Conservation (phyloP, 1,140 invertebrate genomes). For the Formica exsecta region DNA sequence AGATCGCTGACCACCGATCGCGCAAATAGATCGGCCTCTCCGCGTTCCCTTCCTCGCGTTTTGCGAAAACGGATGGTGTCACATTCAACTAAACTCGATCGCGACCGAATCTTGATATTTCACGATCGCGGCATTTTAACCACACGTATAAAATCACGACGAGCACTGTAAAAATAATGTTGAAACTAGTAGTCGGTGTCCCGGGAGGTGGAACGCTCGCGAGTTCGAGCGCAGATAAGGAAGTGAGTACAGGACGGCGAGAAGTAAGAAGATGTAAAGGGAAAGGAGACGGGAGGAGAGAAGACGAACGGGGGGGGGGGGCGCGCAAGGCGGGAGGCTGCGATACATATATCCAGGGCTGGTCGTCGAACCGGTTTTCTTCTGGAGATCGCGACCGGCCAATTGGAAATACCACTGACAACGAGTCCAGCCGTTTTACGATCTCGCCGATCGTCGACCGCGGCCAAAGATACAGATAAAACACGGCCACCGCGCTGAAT, state of each 20-base stretch:
- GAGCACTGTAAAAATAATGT: slow-evolving; percentile 69
- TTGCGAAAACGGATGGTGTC: background rate
- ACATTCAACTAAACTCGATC: background rate
- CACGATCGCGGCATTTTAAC: slow-evolving; percentile 28
- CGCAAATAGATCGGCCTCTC: background rate
- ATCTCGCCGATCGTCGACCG: slow-evolving; percentile 57
- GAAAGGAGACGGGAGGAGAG: slow-evolving; percentile 23
- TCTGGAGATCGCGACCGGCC: slow-evolving; percentile 72
- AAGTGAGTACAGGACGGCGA: background rate
- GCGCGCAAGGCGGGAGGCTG: slow-evolving; percentile 32
- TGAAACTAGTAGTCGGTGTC: slow-evolving; percentile 66
- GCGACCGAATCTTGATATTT: background rate
- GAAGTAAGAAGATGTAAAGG: slow-evolving; percentile 16
- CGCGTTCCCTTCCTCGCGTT: background rate
- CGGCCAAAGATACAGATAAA: slow-evolving; percentile 64
- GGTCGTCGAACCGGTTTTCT: slow-evolving; percentile 76
- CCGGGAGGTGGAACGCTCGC: slow-evolving; percentile 38
- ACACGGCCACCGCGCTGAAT: slow-evolving; percentile 18
- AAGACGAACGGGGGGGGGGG: slow-evolving; percentile 16
- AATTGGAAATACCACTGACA: slow-evolving; percentile 78
- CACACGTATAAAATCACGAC: slow-evolving; percentile 31
- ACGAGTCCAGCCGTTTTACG: slow-evolving; percentile 72
- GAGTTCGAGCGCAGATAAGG: slow-evolving; percentile 31
- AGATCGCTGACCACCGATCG: slow-evolving; percentile 21
- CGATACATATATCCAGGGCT: slow-evolving; percentile 46